A percentile compares a stretch with the other conserved stretches of the same genome.
Evolutionary conservation across 2,113 vertebrate genomes (phyloP).

Genomic region (Sitta europaea): DNA sequence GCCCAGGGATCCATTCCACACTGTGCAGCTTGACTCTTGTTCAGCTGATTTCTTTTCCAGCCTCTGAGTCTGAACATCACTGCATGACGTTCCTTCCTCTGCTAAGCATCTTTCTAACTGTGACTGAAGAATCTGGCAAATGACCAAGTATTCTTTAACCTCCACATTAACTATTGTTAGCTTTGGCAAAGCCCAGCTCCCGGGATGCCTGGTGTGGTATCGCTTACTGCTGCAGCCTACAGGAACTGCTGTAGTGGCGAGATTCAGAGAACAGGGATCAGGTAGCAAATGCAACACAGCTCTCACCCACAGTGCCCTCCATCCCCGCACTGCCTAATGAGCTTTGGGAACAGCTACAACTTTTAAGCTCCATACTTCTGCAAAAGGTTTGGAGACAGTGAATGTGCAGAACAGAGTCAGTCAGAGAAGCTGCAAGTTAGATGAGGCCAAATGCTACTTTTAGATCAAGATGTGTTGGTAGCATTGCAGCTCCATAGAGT

Average conservation of each 20-base stretch:
- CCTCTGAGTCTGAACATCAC: neutral
- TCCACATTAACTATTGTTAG: constrained; percentile 40
- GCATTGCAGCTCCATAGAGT: neutral
- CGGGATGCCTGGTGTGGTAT: neutral
- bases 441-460: neutral
- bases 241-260: constrained; percentile 43
- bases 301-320: neutral
- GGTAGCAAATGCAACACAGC: constrained; percentile 14
- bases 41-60: neutral
- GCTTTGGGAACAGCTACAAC: constrained; percentile 1
- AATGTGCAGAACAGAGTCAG: neutral
- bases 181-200: constrained; percentile 29
- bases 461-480: neutral
- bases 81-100: neutral
- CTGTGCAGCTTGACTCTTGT: neutral
- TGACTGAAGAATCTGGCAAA: constrained; percentile 5
- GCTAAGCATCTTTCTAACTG: constrained; percentile 15
- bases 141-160: constrained; percentile 1
- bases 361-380: neutral
- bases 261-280: constrained; percentile 14
- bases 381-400: neutral
- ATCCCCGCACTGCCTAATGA: neutral
- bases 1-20: neutral
- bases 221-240: constrained; percentile 8
- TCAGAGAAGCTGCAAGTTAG: neutral